These are phyloP conservation scores for Microplitis mediator DNA, from an alignment of 1,140 invertebrate genomes.

Conservation along the genomic window DNA sequence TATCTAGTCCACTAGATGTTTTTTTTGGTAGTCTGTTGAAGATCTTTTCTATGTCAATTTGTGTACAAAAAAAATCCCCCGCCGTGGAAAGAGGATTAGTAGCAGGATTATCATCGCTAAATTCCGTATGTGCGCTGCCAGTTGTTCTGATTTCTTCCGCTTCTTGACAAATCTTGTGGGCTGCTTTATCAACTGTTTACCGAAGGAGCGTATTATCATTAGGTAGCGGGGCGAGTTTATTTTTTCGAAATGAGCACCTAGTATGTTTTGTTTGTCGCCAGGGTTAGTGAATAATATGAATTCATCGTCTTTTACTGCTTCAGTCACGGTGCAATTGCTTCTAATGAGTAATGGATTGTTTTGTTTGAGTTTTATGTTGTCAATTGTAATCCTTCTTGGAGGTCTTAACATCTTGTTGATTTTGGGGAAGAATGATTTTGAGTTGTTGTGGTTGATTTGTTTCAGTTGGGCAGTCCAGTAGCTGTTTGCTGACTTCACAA, in stretches of 20 bases:
- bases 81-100: no score
- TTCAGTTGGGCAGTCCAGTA: neutral
- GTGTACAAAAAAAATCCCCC: neutral
- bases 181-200: neutral
- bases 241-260: conserved; percentile 2
- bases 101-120: no score
- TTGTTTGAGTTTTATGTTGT: conserved; percentile 14
- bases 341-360: neutral
- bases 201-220: neutral
- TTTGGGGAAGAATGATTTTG: conserved; percentile 8
- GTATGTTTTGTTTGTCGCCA: neutral
- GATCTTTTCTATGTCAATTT: neutral
- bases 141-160: neutral
- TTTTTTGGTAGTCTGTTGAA: conserved; percentile 16
- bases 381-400: neutral
- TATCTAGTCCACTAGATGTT: conserved; percentile 24
- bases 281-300: neutral
- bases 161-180: neutral
- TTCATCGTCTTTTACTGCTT: neutral
- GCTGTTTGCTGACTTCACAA: neutral
- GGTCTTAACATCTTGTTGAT: conserved; percentile 17
- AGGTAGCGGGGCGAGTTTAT: conserved; percentile 17
- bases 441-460: conserved; percentile 5
- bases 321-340: neutral
- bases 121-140: conserved; percentile 15